Percentiles rank a stretch among this genome's conserved stretches.
Evolutionary conservation across 2,888 invertebrate genomes (phyloP).

Genomic region (Pyralis farinalis): DNA sequence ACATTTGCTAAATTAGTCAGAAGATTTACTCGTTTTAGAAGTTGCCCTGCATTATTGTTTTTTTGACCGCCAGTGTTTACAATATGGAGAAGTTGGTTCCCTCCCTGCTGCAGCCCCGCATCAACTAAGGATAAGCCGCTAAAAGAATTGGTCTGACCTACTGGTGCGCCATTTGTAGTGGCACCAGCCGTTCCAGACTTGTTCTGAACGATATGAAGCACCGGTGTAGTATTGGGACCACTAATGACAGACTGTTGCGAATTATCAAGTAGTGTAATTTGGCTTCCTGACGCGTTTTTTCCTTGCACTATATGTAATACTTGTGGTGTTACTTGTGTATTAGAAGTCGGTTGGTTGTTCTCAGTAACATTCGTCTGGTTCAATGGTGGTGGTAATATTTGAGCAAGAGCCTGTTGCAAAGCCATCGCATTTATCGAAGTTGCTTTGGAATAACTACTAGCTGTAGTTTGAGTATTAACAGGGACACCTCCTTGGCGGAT

Average conservation of each 20-base stretch:
- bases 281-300: constrained; percentile 59
- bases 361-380: constrained; percentile 54
- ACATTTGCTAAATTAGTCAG: constrained; percentile 69
- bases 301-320: constrained; percentile 74
- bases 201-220: constrained; percentile 73
- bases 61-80: constrained; percentile 70
- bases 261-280: constrained; percentile 64
- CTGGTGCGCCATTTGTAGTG: constrained; percentile 41
- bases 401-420: constrained; percentile 71
- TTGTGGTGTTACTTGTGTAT: constrained; percentile 44
- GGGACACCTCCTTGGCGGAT: constrained; percentile 48
- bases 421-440: constrained; percentile 63
- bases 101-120: constrained; percentile 62
- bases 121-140: constrained; percentile 68
- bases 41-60: constrained; percentile 52
- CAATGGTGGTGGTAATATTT: constrained; percentile 67
- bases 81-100: constrained; percentile 73
- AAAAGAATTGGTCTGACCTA: constrained; percentile 49
- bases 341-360: constrained; percentile 41
- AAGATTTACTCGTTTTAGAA: constrained; percentile 73
- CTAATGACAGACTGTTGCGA: constrained; percentile 63
- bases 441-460: constrained; percentile 53
- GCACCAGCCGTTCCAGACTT: constrained; percentile 39
- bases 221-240: constrained; percentile 55
- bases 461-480: constrained; percentile 28